Base-by-base conservation (phyloP, 2,888 invertebrate genomes). In the Ophonus ardosiacus region DNA sequence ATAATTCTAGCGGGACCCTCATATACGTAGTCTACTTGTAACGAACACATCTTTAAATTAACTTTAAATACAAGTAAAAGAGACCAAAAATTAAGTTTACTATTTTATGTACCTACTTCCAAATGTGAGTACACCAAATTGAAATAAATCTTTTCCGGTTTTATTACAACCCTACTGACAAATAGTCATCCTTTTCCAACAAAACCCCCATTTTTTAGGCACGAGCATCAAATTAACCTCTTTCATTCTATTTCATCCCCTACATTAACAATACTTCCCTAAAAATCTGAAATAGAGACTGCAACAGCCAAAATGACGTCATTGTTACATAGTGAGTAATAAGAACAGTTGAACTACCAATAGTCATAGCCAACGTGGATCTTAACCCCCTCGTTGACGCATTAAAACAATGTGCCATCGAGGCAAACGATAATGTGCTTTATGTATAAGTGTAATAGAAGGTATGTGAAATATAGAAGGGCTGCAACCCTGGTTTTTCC, bases 371-470 rank as follows among this genome's bases (percentile, higher is more conserved):
- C 43, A 15, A 17, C 71, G 71, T 17, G 43, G 43, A 74, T 74
- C 71, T 74, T 74, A 74, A 74, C 71, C 71, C 71, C 71, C 68
- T 74, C 40, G 71, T 43, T 74, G 43, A 74, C 71, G 43, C 71
- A 74, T 74, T 74, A 74, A 74, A 74, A 74, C 71, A 74, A 74
- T 74, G 71, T 74, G 17, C 4, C 10, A 40, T 31, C 5, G 31
- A n/a, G 7, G 18, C 8, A 18, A 43, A 43, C 10, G 43, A 74
- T 74, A 40, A 8, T 74, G 43, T 2, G 13, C 40, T 8, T 17
- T 74, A 74, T 74, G 43, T 10, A 43, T 10, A 15, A 21, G 71
- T 8, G 43, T 8, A 6, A 18, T 43, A 43, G 17, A 31, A 51
- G 15, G 43, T 43, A 43, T 43, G 24, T 1, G 10, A 18, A n/a